Conservation (phyloP, 2,888 invertebrate genomes). For the Pammene fasciana region DNA sequence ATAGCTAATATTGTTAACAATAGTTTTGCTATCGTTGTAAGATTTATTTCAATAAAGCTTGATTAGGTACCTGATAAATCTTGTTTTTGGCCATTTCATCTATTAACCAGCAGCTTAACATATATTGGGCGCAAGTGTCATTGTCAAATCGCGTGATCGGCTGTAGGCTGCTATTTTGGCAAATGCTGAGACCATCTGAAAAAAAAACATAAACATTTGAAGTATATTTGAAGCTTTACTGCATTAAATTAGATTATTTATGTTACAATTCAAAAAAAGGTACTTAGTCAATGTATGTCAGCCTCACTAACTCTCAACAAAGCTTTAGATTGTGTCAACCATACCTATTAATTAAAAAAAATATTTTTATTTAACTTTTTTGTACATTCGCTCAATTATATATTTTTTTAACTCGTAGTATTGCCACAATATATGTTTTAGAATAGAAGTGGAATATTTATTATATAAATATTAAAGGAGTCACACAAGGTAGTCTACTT, state of each 20-base stretch:
- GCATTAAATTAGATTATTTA: no score
- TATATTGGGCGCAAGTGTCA: slow-evolving; percentile 67
- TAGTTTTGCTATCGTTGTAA: no score
- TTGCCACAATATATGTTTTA: no score
- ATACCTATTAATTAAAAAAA: not conserved
- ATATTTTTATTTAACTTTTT: not conserved
- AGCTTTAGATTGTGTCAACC: slow-evolving; percentile 1
- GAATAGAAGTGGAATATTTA: no score
- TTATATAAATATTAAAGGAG: not conserved
- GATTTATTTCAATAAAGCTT: no score
- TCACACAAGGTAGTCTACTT: slow-evolving; percentile 1
- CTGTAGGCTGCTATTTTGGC: slow-evolving; percentile 62
- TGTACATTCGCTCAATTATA: no score
- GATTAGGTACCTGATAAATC: slow-evolving; percentile 59
- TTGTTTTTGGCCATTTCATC: slow-evolving; percentile 71
- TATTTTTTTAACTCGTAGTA: no score
- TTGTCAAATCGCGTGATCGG: slow-evolving; percentile 58
- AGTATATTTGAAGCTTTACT: not conserved
- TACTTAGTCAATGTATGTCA: no score
- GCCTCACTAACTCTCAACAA: not conserved
- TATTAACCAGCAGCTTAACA: slow-evolving; percentile 77
- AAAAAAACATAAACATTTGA: not conserved
- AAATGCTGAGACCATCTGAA: slow-evolving; percentile 68
- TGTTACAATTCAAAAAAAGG: no score
- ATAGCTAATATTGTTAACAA: no score